A percentile compares a stretch with the other conserved stretches of the same genome.
These are phyloP conservation scores for Solenopsis fugax DNA, from an alignment of 1,140 invertebrate genomes.

Conservation along the genomic window DNA sequence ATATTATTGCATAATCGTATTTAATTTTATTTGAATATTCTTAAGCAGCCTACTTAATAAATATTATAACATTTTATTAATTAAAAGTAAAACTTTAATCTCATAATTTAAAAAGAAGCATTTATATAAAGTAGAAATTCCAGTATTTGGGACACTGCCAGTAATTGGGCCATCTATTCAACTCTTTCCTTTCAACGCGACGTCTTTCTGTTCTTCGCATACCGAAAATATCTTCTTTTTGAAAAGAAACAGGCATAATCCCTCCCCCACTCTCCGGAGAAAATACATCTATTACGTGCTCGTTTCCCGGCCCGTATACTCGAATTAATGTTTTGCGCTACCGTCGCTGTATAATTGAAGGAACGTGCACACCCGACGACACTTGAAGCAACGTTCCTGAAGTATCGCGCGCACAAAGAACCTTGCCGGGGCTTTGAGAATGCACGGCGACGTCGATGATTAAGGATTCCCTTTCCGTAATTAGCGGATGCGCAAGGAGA, in stretches of 20 bases:
- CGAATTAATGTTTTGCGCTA: not conserved
- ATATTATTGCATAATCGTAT: too few species aligned
- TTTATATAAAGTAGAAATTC: too few species aligned
- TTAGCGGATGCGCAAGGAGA: constrained; percentile 23
- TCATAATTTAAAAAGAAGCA: too few species aligned
- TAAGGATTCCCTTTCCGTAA: constrained; percentile 48
- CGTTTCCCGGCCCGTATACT: not conserved
- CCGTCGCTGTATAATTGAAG: constrained; percentile 29
- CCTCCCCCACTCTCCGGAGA: not conserved
- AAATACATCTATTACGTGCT: constrained; percentile 2
- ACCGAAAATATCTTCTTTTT: not conserved
- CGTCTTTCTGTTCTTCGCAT: not conserved
- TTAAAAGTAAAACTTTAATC: too few species aligned
- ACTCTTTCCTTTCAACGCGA: not conserved
- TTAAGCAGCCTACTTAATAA: too few species aligned
- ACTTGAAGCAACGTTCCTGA: constrained; percentile 25
- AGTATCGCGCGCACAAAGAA: constrained; percentile 53
- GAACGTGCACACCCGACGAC: constrained; percentile 5
- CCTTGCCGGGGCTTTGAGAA: not conserved
- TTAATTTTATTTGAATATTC: too few species aligned
- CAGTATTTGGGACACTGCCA: too few species aligned
- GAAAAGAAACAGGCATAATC: not conserved
- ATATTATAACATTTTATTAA: too few species aligned
- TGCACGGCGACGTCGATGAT: constrained; percentile 30
- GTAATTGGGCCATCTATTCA: too few species aligned